Evolutionary conservation across 1,140 invertebrate species (phyloP), one percentile per base, ranked within the genome.

Genomic region (Ylistrum balloti): DNA sequence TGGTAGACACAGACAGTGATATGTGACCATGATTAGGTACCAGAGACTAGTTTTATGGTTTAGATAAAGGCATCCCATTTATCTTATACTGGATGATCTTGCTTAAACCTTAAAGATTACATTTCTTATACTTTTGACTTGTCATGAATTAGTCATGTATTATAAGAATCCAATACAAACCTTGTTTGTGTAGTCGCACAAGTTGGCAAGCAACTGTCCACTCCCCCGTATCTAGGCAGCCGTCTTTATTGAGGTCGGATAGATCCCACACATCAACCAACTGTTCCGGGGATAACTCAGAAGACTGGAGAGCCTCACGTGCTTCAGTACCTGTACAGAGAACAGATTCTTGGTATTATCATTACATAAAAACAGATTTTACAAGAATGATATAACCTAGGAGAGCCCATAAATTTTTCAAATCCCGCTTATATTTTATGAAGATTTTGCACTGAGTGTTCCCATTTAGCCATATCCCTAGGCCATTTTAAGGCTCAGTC

Each of bases 141-240:
- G 56, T 74, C 0, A 11, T 11, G 45, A 7, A n/a, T 28, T 74
- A n/a, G 56, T 74, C 35, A 38, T 7, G 22, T 74, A 74, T n/a
- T 17, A 74, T n/a, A 28, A n/a, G 22, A 5, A 74, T 28, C 28
- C 56, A 74, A 74, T 22, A 74, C 34, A 86, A 10, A 95, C 94
- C 94, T 91, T 93, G 87, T 92, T 95, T 95, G n/a, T 93, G 85
- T 86, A 92, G 87, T 90, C 93, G 91, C 5, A 95, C 86, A 34
- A 95, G 94, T 87, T 95, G 95, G 89, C 95, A 95, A 41, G 94
- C 92, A 32, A 95, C 89, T 85, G 86, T 91, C 90, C 94, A 95
- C 88, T 95, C 95, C 17, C 94, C 92, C 86, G 85, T 87, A 86
- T 94, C 92, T 32, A 95, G 88, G 33, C 89, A 90, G 9, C 94